phyloP scores from a whole-genome alignment of 2,113 vertebrate species.

The Elaphurus davidianus region DNA sequence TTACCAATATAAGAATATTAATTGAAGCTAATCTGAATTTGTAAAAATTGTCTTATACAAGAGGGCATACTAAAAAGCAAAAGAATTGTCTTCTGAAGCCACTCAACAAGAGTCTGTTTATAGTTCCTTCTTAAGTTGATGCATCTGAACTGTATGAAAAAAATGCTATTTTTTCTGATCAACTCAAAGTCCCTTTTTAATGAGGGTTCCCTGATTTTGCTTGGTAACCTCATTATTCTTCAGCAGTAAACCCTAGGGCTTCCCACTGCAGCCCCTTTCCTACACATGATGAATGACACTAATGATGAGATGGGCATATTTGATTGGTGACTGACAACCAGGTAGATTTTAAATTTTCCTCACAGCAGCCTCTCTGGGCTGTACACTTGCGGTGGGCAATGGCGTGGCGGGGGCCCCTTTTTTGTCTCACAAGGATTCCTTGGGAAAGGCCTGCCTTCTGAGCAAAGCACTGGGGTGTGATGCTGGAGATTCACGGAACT shows the following conservation, averaged over 20 bases:
- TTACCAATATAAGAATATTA: neutral
- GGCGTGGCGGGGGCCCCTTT: neutral
- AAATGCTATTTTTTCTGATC: neutral
- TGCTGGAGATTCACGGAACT: neutral
- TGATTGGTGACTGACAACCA: neutral
- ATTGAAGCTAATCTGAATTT: neutral
- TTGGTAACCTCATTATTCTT: neutral
- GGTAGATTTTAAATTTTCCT: neutral
- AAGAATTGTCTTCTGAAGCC: neutral
- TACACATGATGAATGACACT: neutral
- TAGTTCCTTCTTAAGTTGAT: neutral
- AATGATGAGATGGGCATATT: fast-evolving
- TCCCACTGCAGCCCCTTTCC: neutral
- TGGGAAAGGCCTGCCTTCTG: neutral
- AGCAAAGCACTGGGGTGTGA: neutral
- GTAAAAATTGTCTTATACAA: neutral
- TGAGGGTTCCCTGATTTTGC: neutral
- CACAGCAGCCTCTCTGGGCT: neutral
- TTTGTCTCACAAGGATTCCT: neutral
- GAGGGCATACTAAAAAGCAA: neutral
- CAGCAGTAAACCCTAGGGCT: neutral
- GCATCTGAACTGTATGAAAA: neutral
- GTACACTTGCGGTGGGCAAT: fast-evolving
- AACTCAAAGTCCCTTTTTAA: neutral
- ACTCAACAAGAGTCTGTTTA: neutral